Percentiles rank a stretch among this genome's conserved stretches.
phyloP scores from a whole-genome alignment of 2,797 vertebrate genomes.

The Hyperoplus lanceolatus region DNA sequence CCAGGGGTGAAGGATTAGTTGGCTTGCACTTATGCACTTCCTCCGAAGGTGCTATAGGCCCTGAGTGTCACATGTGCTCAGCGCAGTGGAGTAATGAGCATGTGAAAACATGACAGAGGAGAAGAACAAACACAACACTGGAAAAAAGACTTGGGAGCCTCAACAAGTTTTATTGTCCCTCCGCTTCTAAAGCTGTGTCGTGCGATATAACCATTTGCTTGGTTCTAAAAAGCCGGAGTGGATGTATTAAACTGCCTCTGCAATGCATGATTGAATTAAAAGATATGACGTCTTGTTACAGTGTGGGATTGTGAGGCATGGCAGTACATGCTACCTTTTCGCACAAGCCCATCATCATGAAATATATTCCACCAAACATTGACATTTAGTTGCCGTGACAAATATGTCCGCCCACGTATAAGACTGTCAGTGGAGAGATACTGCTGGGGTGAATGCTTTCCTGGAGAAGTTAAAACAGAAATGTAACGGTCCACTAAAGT shows the following conservation, averaged over 20 bases:
- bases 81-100: constrained; percentile 40
- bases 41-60: constrained; percentile 46
- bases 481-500: neutral
- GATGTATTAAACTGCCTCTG: constrained; percentile 23
- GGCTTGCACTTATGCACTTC: constrained; percentile 35
- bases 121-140: constrained; percentile 24
- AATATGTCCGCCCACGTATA: neutral
- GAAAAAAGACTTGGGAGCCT: neutral
- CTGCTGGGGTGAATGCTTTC: constrained; percentile 4
- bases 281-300: constrained; percentile 31
- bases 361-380: constrained; percentile 10
- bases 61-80: constrained; percentile 35
- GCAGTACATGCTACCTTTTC: constrained; percentile 22
- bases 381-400: constrained; percentile 1
- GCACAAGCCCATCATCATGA: constrained; percentile 34
- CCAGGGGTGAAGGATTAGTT: constrained; percentile 61
- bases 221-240: constrained; percentile 3
- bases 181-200: neutral
- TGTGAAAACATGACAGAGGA: constrained; percentile 59
- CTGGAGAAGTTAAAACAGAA: neutral
- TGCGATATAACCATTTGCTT: neutral
- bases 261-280: constrained; percentile 2
- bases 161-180: constrained; percentile 3
- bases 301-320: constrained; percentile 11
- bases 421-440: constrained; percentile 23